phyloP scores from a whole-genome alignment of 2,797 vertebrate species.

The Rhynchotus rufescens region DNA sequence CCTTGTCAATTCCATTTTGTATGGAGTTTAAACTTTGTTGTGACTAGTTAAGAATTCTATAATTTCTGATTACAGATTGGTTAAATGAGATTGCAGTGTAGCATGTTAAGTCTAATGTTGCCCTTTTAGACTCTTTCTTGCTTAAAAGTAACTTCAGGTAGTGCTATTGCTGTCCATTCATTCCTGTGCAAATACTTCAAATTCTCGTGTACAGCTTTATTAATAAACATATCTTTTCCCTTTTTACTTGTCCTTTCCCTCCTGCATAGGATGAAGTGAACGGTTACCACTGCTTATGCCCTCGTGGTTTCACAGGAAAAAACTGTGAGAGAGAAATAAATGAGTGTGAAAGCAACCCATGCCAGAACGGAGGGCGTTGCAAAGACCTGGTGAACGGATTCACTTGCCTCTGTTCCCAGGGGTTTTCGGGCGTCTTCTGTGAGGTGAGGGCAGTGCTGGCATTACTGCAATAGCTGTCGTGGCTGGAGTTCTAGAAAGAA shows the following conservation, averaged over 20 bases:
- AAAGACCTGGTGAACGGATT: constrained; percentile 83
- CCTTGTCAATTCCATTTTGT: background rate
- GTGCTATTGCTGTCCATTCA: accelerated
- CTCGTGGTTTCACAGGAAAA: constrained; percentile 85
- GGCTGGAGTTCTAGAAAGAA: constrained; percentile 27
- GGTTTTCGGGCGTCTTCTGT: constrained; percentile 87
- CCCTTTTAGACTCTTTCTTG: background rate
- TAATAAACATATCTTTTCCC: background rate
- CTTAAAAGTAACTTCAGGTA: background rate
- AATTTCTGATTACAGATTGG: background rate
- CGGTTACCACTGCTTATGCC: constrained; percentile 89
- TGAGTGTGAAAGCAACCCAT: constrained; percentile 87
- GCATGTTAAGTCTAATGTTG: background rate
- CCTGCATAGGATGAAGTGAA: constrained; percentile 81
- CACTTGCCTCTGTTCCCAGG: constrained; percentile 86
- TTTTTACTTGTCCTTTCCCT: background rate
- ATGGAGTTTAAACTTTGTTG: background rate
- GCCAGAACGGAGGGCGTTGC: constrained; percentile 86
- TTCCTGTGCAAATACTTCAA: background rate
- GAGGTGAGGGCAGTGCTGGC: constrained; percentile 84
- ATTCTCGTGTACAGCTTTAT: background rate
- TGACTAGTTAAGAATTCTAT: background rate
- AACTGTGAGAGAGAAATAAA: constrained; percentile 89
- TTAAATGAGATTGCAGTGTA: background rate
- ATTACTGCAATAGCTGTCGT: background rate